phyloP scores from a whole-genome alignment of 2,113 vertebrate genomes.

The Neotoma lepida region DNA sequence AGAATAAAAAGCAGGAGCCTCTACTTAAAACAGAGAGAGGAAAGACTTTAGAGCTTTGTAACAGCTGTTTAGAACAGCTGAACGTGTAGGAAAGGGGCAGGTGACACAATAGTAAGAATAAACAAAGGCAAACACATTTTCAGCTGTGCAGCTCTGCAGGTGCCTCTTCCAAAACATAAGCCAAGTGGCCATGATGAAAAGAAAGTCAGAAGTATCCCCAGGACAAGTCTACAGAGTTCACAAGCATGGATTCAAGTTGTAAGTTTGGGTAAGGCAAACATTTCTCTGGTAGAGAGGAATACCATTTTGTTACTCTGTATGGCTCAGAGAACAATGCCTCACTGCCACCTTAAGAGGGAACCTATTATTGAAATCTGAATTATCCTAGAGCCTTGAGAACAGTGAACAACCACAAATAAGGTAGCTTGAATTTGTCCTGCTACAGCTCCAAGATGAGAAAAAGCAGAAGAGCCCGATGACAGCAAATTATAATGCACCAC shows the following conservation, averaged over 20 bases:
- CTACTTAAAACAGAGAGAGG: not conserved
- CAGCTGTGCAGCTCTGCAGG: not conserved
- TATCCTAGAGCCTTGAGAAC: not conserved
- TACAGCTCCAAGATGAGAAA: not conserved
- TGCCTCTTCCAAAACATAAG: not conserved
- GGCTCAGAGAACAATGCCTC: not conserved
- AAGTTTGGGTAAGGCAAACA: not conserved
- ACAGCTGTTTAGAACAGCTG: not conserved
- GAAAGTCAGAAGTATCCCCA: not conserved
- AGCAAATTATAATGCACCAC: not conserved
- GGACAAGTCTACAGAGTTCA: not conserved
- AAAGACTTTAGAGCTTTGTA: too few relatives aligned
- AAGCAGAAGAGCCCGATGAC: not conserved
- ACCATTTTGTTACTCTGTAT: not conserved
- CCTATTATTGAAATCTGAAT: not conserved
- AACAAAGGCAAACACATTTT: not conserved
- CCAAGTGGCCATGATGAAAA: not conserved
- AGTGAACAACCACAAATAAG: not conserved
- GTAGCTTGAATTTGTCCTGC: not conserved
- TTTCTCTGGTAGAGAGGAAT: not conserved
- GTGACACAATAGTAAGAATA: not conserved
- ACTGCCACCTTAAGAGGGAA: not conserved
- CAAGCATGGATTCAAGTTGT: not conserved
- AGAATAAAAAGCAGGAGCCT: not conserved
- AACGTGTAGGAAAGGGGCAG: not conserved